Base-by-base conservation (phyloP, 2,113 vertebrate species). In the Sapajus apella region DNA sequence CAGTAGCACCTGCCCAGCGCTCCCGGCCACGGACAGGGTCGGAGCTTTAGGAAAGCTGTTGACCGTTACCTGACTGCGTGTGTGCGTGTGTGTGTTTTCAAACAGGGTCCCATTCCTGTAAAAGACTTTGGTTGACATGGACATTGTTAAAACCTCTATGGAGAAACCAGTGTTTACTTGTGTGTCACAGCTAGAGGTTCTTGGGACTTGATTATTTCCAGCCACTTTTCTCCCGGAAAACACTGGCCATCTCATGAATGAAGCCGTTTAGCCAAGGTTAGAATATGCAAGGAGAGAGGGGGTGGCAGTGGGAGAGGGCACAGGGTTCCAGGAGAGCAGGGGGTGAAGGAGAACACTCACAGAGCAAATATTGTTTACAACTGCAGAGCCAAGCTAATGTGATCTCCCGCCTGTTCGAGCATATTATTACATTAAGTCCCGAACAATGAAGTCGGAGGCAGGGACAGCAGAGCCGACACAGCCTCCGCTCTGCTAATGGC, bases 291-390 rank as follows among this genome's bases (percentile, higher is more conserved):
- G 50, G 75, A 91, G 75, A 94, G 87, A 21, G 85, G 75, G 68
- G 91, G 91, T 47, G 85, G 72, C 21, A 25, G 61, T 5, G 45
- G 77, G 88, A 30, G 21, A 64, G 83, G 40, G 43, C 81, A n/a
- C 35, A 18, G 72, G 75, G 56, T 50, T 87, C 90, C 17, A 12
- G 52, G 70, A 73, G 13, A 93, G 76, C 50, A 93, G 55, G 40
- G 80, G 56, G 88, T 43, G 27, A 96, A 86, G 50, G 25, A 86
- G 92, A 83, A 91, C 91, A 93, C 83, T 55, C 47, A 95, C 92
- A 95, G 95, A 89, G 96, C 91, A 90, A 93, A 97, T 55, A 94
- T 35, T 97, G 95, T 97, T 91, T 95, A 75, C 75, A 75, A 79
- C 16, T 37, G 64, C 87, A 94, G 87, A 56, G 91, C 37, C 80